Base-by-base conservation (phyloP, 2,797 vertebrate species). In the Kryptolebias ocellatus region DNA sequence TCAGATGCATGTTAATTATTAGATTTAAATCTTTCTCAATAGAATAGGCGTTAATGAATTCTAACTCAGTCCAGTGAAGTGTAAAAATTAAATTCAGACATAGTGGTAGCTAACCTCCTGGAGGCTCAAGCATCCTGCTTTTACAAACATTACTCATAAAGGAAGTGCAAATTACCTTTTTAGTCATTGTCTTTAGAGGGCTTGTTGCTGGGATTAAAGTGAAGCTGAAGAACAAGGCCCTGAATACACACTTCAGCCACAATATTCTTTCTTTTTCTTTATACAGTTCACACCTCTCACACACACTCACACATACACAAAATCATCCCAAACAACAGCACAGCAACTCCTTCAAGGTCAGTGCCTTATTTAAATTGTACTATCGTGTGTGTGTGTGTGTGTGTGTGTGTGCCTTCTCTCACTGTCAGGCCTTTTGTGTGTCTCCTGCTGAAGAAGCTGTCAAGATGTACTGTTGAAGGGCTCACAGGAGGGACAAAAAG, bases 381-480 rank as follows among this genome's bases (percentile, higher is more conserved):
- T 27, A 17, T 51, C 5, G 50, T 49, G 34, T 67, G 27, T 53
- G 50, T 67, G 51, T 56, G 63, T 46, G 51, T 42, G 42, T 70
- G 34, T 67, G 39, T 45, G 20, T 50, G 5, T 10, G 60, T 59
- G 54, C 56, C 73, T 72, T 66, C 69, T 65, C 78, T 77, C 72
- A 58, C 70, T 83, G 73, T 84, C 86, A 77, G 92, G 90, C 90
- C 95, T 94, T 97, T 98, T 97, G 95, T 97, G 91, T 80, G 92
- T 91, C 90, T 93, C 90, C 94, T 91, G 96, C 95, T 96, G 98
- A 97, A 97, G 96, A 96, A 97, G 95, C 96, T 98, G 97, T 99
- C 97, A 98, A 95, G 94, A 94, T 94, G 71, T 61, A 72, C 76
- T 83, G 83, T 89, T 86, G 87, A 86, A 83, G 83, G 87, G 83